These are phyloP conservation scores for Burhinus bistriatus DNA, from an alignment of 2,113 vertebrate genomes.

Conservation along the genomic window DNA sequence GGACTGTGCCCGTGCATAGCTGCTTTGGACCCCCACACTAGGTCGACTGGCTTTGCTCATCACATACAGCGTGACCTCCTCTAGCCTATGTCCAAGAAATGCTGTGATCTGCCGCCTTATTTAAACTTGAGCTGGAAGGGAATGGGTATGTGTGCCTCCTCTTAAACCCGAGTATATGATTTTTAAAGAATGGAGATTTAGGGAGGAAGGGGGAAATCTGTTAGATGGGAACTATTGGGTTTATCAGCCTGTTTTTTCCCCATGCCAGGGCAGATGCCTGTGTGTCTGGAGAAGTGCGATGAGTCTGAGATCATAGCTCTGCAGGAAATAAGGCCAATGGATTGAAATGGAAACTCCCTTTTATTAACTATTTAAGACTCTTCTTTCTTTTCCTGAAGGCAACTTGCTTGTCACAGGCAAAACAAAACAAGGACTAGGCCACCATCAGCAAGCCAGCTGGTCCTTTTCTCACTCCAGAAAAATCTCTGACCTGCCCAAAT, in stretches of 20 bases:
- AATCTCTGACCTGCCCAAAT: not conserved
- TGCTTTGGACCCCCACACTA: not conserved
- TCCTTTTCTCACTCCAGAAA: not conserved
- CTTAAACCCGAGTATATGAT: not conserved
- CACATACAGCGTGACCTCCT: fast-evolving
- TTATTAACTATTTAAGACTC: not conserved
- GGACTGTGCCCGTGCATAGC: fast-evolving
- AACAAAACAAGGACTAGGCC: not conserved
- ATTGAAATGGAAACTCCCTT: not conserved
- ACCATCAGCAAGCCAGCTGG: fast-evolving
- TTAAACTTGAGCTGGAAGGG: not conserved
- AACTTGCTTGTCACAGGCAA: not conserved
- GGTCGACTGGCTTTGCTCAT: not conserved
- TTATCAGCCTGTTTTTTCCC: not conserved
- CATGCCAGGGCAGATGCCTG: not conserved
- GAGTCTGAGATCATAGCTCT: not conserved
- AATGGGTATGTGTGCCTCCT: not conserved
- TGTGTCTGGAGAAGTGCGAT: not conserved
- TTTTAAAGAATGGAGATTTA: not conserved
- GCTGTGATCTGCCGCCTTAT: not conserved
- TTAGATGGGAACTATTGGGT: not conserved
- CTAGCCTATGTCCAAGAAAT: not conserved
- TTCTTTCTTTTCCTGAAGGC: not conserved
- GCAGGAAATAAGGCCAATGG: not conserved
- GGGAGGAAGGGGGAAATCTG: not conserved